Conservation (phyloP, 2,888 invertebrate genomes). For the Trisateles emortualis region DNA sequence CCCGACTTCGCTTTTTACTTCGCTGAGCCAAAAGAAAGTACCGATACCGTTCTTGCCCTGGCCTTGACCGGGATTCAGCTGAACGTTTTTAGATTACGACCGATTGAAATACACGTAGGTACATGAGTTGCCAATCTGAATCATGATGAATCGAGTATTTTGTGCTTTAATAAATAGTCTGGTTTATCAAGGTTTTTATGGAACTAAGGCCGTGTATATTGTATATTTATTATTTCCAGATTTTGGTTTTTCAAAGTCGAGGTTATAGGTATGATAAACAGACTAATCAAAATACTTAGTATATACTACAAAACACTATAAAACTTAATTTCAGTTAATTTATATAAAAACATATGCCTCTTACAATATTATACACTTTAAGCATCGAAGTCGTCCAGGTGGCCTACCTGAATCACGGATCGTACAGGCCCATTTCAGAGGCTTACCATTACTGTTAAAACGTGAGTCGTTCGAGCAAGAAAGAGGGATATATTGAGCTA, state of each 20-base stretch:
- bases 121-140: conserved; percentile 26
- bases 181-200: background rate
- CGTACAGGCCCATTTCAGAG: too few relatives aligned
- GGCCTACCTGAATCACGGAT: too few relatives aligned
- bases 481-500: too few relatives aligned
- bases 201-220: background rate
- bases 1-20: conserved; percentile 18
- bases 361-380: too few relatives aligned
- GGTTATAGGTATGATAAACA: too few relatives aligned
- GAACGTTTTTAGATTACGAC: conserved; percentile 25
- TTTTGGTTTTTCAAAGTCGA: background rate
- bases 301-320: too few relatives aligned
- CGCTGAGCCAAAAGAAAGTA: conserved; percentile 28
- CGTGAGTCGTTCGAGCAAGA: too few relatives aligned
- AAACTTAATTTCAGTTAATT: too few relatives aligned
- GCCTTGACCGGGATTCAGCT: conserved; percentile 44
- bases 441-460: too few relatives aligned
- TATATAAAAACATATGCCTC: too few relatives aligned
- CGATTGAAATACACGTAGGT: conserved; percentile 10
- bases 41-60: conserved; percentile 37
- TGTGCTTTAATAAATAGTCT: conserved; percentile 6
- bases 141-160: conserved; percentile 19
- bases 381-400: too few relatives aligned
- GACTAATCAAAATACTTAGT: too few relatives aligned
- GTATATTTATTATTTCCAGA: background rate